Conservation (phyloP, 2,113 vertebrate genomes). For the Elgaria multicarinata region DNA sequence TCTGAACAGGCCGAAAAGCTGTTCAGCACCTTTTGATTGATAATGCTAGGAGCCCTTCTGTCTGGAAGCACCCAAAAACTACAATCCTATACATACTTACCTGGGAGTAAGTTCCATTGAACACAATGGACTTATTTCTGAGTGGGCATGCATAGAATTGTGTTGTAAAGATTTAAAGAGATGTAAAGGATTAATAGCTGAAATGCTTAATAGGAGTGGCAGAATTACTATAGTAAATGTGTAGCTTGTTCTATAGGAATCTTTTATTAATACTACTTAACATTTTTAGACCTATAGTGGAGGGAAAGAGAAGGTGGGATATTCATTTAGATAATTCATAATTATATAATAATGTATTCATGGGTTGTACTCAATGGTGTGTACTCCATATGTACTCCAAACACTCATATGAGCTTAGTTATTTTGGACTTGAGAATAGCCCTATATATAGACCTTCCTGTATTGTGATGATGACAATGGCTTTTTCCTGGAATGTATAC, state of each 20-base stretch:
- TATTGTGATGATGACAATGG: not conserved
- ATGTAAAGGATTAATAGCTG: not conserved
- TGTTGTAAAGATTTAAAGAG: not conserved
- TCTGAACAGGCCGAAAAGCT: too few relatives aligned
- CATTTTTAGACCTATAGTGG: not conserved
- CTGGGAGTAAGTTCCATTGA: not conserved
- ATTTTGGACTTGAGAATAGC: not conserved
- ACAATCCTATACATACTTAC: not conserved
- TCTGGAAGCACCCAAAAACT: not conserved
- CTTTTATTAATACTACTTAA: too few relatives aligned
- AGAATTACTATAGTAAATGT: not conserved
- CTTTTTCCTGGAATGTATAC: not conserved
- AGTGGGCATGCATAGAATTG: not conserved
- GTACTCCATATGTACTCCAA: too few relatives aligned
- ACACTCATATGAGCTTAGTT: not conserved
- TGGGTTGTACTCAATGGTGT: not conserved
- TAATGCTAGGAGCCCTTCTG: too few relatives aligned
- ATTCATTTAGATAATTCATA: not conserved
- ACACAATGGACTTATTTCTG: not conserved
- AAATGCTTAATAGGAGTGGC: too few relatives aligned
- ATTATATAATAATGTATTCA: not conserved
- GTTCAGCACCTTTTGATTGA: too few relatives aligned
- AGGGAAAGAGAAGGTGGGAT: not conserved
- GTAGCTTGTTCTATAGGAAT: not conserved
- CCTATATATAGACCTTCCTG: not conserved